Evolutionary conservation across 1,140 invertebrate species (phyloP).

Genomic region (roundworm (Caenorhabditis elegans)): WBcel235 BX284603.4:9577001-9577500

Average conservation of each 20-base stretch:
- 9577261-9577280: constrained; percentile 35
- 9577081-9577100: background rate
- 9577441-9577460: constrained; percentile 16
- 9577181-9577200: constrained; percentile 26
- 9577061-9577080: no score
- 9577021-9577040: background rate
- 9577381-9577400: constrained; percentile 27
- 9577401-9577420: background rate
- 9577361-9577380: constrained; percentile 36
- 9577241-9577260: constrained; percentile 38
- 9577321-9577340: constrained; percentile 37
- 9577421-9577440: constrained; percentile 12
- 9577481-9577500: constrained; percentile 20
- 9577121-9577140: background rate
- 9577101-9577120: background rate
- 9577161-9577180: constrained; percentile 23
- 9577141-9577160: no score
- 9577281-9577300: constrained; percentile 22
- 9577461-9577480: constrained; percentile 27
- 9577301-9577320: constrained; percentile 20
- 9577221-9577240: constrained; percentile 41
- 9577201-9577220: constrained; percentile 30
- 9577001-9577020: constrained; percentile 8
- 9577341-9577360: constrained; percentile 17
- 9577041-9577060: background rate